Percentiles rank a stretch among this genome's conserved stretches.
phyloP scores from a whole-genome alignment of 2,113 vertebrate genomes.

The Chloropsis hardwickii region DNA sequence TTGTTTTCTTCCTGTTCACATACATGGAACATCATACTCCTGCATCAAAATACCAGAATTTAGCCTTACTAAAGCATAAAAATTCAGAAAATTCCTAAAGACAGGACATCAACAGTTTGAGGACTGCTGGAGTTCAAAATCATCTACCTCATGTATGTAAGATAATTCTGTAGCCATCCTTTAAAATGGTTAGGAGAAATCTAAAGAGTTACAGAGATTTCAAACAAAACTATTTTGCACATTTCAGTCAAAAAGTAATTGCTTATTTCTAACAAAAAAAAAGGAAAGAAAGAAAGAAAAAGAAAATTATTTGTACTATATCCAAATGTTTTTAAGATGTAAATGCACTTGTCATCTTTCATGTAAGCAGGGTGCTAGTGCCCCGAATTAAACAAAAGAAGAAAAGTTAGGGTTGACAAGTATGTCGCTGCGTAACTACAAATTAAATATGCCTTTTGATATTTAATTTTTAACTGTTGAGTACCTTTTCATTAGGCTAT shows the following conservation, averaged over 20 bases:
- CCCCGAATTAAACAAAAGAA: slow-evolving; percentile 49
- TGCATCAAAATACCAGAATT: background rate
- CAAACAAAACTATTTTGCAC: slow-evolving; percentile 3
- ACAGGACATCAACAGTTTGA: background rate
- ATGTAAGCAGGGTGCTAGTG: slow-evolving; percentile 49
- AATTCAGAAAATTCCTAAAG: background rate
- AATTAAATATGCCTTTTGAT: slow-evolving; percentile 60
- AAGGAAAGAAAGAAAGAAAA: background rate
- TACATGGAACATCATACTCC: background rate
- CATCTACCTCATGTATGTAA: background rate
- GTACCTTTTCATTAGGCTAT: slow-evolving; percentile 48
- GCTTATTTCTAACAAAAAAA: background rate
- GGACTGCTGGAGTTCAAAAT: background rate
- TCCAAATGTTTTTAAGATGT: slow-evolving; percentile 49
- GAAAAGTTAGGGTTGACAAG: slow-evolving; percentile 59
- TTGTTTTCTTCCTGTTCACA: background rate
- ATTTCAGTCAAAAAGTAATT: slow-evolving; percentile 35
- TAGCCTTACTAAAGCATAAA: background rate
- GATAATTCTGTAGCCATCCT: background rate
- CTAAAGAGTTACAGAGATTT: background rate
- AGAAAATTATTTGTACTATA: background rate
- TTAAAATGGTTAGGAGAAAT: background rate
- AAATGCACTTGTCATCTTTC: slow-evolving; percentile 61
- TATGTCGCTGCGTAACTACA: slow-evolving; percentile 7
- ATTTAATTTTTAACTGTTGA: slow-evolving; percentile 45